phyloP scores from a whole-genome alignment of 2,888 invertebrate species.

The Ormyrus rosae region DNA sequence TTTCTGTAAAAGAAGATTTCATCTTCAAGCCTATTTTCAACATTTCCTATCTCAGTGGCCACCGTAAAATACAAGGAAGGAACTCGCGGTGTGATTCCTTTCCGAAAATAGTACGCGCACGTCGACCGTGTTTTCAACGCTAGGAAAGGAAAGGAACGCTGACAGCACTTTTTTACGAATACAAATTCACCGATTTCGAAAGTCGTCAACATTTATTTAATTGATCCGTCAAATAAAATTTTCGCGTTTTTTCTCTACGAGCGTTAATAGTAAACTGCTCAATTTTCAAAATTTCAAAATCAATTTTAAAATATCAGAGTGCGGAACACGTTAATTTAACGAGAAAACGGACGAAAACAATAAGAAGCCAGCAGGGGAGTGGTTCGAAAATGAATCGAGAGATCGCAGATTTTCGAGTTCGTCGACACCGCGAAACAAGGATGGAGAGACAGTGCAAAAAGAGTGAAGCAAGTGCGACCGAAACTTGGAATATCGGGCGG shows the following conservation, averaged over 20 bases:
- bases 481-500: too few relatives aligned
- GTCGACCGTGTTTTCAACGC: conserved; percentile 16
- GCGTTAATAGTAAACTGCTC: too few relatives aligned
- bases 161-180: not conserved
- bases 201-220: too few relatives aligned
- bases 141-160: conserved; percentile 41
- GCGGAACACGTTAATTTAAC: too few relatives aligned
- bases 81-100: conserved; percentile 36
- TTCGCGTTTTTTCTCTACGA: too few relatives aligned
- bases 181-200: too few relatives aligned
- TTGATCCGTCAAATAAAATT: too few relatives aligned
- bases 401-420: not conserved
- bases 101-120: conserved; percentile 45
- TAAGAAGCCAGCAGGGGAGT: not conserved
- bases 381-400: not conserved
- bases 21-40: conserved; percentile 33
- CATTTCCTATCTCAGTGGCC: conserved; percentile 7
- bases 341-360: too few relatives aligned
- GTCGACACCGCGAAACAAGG: not conserved
- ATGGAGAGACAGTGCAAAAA: not conserved
- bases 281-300: too few relatives aligned
- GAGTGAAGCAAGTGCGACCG: not conserved
- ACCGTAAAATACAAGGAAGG: conserved; percentile 24
- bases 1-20: not conserved
- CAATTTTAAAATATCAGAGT: too few relatives aligned